Evolutionary conservation across 2,888 invertebrate species (phyloP), one percentile per base, ranked within the genome.

Genomic region (Philereme vetulata): DNA sequence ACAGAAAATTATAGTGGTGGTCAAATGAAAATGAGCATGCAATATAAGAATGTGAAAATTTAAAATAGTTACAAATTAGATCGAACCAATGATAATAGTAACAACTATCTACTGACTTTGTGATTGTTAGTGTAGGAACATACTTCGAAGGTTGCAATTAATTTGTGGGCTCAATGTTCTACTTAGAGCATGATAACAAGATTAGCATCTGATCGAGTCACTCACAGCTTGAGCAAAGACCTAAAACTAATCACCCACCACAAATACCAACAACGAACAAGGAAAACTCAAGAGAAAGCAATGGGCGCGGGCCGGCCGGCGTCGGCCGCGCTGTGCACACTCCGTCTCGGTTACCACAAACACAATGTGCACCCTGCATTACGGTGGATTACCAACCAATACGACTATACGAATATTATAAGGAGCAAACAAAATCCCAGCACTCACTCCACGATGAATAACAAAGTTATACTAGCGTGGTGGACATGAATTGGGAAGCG

Each of bases 361-460:
- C 85, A 88, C 86, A 86, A 77, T 80, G 89, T 87, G 90, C 89
- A 86, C 83, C 87, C 86, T 75, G 84, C 85, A 75, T 78, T 83
- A 85, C 86, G 81, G 84, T 87, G 85, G 83, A 81, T 77, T 82
- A 82, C 84, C 82, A 85, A 84, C 81, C 85, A 82, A 81, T 76
- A 74, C 84, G 85, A 85, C 81, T 82, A 85, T 82, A 85, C 85
- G 81, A 79, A 77, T 80, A 80, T 72, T 81, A 80, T 81, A 85
- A 88, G 85, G 88, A 88, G 89, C 88, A 89, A 90, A 87, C 87
- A 87, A 89, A 88, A 86, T 85, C 89, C 87, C 90, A 88, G 87
- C 88, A 88, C 86, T 88, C 89, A 91, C 88, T 85, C 86, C 88
- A 87, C 83, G 85, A 85, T 83, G 82, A 81, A 78, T 77, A 81